A percentile compares a stretch with the other conserved stretches of the same genome.
These are phyloP conservation scores for Lydus trimaculatus DNA, from an alignment of 2,888 invertebrate genomes.

Conservation along the genomic window DNA sequence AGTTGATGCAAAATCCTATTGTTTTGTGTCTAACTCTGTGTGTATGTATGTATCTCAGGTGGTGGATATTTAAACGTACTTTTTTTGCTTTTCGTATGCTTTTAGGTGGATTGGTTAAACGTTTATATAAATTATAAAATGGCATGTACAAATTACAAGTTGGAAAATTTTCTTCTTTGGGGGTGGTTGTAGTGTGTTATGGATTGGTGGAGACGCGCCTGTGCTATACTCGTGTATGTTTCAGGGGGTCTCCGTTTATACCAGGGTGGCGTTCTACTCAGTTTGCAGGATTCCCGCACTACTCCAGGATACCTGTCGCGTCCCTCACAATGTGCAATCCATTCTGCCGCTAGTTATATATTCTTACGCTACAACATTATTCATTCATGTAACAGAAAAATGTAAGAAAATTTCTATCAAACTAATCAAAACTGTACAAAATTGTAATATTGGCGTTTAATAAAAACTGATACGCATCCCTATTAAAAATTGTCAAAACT, in stretches of 20 bases:
- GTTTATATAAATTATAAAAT: constrained; percentile 37
- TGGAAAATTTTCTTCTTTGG: constrained; percentile 37
- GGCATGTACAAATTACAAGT: constrained; percentile 39
- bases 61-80: background rate
- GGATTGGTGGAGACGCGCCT: constrained; percentile 45
- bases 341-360: constrained; percentile 34
- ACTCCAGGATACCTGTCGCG: constrained; percentile 36
- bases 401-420: constrained; percentile 22
- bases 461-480: constrained; percentile 11
- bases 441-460: background rate
- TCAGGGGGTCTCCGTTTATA: constrained; percentile 44
- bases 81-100: background rate
- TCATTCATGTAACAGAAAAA: constrained; percentile 12
- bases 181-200: constrained; percentile 34
- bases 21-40: too few species aligned
- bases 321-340: constrained; percentile 32
- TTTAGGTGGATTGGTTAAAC: constrained; percentile 23
- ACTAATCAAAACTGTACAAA: background rate
- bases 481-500: constrained; percentile 15
- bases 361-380: constrained; percentile 5
- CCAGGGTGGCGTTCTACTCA: constrained; percentile 49
- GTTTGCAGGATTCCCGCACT: constrained; percentile 43
- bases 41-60: background rate
- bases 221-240: constrained; percentile 36
- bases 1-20: background rate